phyloP scores from a whole-genome alignment of 2,113 vertebrate species.

The Oxygymnocypris stewartii region DNA sequence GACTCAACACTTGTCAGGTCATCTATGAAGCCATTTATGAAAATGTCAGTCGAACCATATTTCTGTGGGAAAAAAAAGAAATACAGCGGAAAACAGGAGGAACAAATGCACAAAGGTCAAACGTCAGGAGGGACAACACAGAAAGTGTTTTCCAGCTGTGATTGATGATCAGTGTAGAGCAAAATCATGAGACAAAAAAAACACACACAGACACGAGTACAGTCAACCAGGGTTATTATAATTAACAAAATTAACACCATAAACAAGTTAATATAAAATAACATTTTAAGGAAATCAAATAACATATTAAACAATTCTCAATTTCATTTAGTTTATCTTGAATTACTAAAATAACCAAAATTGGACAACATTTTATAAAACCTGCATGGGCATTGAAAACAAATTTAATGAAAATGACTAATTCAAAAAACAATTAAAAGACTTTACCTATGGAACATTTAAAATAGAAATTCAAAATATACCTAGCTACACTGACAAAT shows the following conservation, averaged over 20 bases:
- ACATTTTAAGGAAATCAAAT: not conserved
- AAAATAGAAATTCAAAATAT: not conserved
- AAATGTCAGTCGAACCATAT: conserved; percentile 15
- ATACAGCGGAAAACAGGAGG: not conserved
- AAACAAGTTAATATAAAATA: not conserved
- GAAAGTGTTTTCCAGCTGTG: conserved; percentile 21
- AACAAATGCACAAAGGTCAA: conserved; percentile 45
- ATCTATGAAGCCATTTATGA: conserved; percentile 37
- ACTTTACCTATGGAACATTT: not conserved
- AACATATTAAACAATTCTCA: not conserved
- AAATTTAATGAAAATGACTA: not conserved
- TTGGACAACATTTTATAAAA: not conserved
- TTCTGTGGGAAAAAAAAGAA: not conserved
- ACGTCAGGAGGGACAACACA: conserved; percentile 41
- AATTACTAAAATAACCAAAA: not conserved
- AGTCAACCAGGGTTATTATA: not conserved
- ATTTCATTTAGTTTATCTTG: not conserved
- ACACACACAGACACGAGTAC: not conserved
- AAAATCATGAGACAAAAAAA: not conserved
- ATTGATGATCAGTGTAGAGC: conserved; percentile 31
- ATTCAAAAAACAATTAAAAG: not conserved
- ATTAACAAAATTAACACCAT: not conserved
- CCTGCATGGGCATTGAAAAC: not conserved
- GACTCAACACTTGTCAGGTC: conserved; percentile 20
- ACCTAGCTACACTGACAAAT: too few relatives aligned